phyloP scores from a whole-genome alignment of 2,113 vertebrate species.

The Mobula birostris region DNA sequence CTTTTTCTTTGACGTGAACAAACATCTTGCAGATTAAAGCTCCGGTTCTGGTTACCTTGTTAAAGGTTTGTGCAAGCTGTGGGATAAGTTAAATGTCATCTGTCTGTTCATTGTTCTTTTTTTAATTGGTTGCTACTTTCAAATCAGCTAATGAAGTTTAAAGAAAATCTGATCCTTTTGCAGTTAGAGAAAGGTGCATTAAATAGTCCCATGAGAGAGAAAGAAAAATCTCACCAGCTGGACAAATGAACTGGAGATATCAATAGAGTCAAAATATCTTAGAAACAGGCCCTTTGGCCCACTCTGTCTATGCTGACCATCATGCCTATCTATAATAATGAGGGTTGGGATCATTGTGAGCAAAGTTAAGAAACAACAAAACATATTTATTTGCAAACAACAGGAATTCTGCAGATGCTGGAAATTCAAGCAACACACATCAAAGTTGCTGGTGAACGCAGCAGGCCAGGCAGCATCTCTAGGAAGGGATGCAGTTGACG shows the following conservation, averaged over 20 bases:
- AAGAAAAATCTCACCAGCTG: not conserved
- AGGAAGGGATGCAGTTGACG: no score
- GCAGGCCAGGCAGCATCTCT: no score
- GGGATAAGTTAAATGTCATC: constrained; percentile 26
- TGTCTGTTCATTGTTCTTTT: not conserved
- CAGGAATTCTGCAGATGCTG: no score
- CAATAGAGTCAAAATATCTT: not conserved
- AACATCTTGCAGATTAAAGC: constrained; percentile 39
- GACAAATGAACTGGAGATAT: not conserved
- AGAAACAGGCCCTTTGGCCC: no score
- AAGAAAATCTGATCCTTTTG: constrained; percentile 1
- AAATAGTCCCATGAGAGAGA: not conserved
- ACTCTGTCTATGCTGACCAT: no score
- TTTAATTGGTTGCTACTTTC: not conserved
- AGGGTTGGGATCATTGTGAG: no score
- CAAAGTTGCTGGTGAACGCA: no score
- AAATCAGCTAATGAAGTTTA: constrained; percentile 24
- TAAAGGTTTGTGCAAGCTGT: not conserved
- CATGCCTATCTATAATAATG: no score
- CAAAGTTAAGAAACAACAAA: no score
- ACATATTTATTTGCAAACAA: no score
- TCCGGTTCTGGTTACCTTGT: constrained; percentile 37
- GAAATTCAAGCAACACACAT: no score
- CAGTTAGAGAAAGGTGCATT: not conserved
- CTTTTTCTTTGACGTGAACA: constrained; percentile 38